Base-by-base conservation (phyloP, 2,113 vertebrate species). In the Xiphophorus hellerii region DNA sequence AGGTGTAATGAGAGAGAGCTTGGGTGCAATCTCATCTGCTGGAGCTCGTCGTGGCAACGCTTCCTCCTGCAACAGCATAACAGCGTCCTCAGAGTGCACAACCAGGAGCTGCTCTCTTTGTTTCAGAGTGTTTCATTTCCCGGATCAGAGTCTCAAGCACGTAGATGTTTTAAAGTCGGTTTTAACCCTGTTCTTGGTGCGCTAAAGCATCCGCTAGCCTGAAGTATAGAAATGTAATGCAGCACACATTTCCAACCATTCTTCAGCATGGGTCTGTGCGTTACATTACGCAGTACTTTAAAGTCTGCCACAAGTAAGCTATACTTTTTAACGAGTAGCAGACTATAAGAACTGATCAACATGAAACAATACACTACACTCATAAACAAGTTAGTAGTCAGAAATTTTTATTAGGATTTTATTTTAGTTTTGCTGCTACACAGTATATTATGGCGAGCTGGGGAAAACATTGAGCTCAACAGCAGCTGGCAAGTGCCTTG, bases 111-210 rank as follows among this genome's bases (percentile, higher is more conserved):
- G 84, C 83, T 81, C 76, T 84, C 82, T 91, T 92, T 87, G 92
- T 94, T 90, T 92, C 86, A 78, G 25, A 80, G 71, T 73, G 48
- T 93, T 93, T 93, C 73, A 93, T 94, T 94, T 93, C 86, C 86
- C 71, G 78, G 79, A 80, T 92, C 92, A 92, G 89, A 78, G 77
- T 73, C 84, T 91, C 77, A 89, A 82, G 85, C 81, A 87, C 73
- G 65, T 64, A 91, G 94, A 92, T 93, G 89, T 61, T 91, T 92
- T 94, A 89, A 84, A 71, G 10, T 37, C 10, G 44, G 11, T 39
- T 28, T 44, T 20, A 35, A 68, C 39, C 62, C 58, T 71, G 66
- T 80, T 73, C 73, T 84, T 89, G 80, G 86, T 89, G 82, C 87
- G 76, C 79, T 88, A 76, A 81, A 37, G 80, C 78, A 37, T 44